A percentile compares a stretch with the other conserved stretches of the same genome.
phyloP scores from a whole-genome alignment of 2,797 vertebrate genomes.

The Cossypha caffra region DNA sequence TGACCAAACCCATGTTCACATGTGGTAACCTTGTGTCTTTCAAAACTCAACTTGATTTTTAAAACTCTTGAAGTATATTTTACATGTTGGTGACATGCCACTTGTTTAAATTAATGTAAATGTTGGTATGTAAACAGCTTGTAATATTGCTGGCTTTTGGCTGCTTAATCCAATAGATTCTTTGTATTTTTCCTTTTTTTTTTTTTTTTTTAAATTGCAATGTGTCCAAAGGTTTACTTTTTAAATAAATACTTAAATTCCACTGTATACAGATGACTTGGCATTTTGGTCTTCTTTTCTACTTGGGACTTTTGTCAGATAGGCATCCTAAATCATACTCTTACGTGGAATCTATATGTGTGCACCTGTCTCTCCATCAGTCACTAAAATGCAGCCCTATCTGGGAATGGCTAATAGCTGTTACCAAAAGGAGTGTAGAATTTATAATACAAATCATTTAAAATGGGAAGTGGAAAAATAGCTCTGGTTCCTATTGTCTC shows the following conservation, averaged over 20 bases:
- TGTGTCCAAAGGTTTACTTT: slow-evolving; percentile 57
- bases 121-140: slow-evolving; percentile 69
- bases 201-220: neutral
- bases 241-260: slow-evolving; percentile 74
- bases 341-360: rapidly evolving
- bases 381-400: neutral
- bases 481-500: neutral
- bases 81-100: slow-evolving; percentile 68
- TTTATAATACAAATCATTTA: neutral
- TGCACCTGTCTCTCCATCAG: neutral
- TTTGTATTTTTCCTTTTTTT: slow-evolving; percentile 33
- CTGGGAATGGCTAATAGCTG: neutral
- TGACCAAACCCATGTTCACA: slow-evolving; percentile 52
- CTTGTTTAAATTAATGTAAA: slow-evolving; percentile 72
- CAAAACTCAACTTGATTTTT: slow-evolving; percentile 54
- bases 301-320: neutral
- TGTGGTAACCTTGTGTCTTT: slow-evolving; percentile 52
- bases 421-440: neutral
- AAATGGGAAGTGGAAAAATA: neutral
- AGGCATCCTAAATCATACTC: neutral
- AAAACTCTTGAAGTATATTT: slow-evolving; percentile 67
- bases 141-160: slow-evolving; percentile 68
- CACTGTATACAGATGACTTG: neutral
- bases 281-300: neutral
- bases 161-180: slow-evolving; percentile 27